phyloP scores from a whole-genome alignment of 2,797 vertebrate species.

The Moxostoma hubbsi region DNA sequence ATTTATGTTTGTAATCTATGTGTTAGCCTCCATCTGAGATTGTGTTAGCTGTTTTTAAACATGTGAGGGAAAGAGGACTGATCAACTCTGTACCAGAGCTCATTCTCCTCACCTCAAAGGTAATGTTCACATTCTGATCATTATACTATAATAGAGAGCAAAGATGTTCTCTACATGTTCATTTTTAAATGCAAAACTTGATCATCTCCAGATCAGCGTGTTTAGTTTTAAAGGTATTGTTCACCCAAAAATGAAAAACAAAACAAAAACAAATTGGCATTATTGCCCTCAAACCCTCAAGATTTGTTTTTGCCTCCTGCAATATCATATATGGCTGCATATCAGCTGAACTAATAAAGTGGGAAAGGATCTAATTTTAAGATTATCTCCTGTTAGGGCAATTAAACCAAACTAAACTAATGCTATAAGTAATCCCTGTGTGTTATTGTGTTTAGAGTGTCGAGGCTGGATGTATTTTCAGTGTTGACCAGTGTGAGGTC shows the following conservation, averaged over 20 bases:
- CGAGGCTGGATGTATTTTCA: conserved; percentile 76
- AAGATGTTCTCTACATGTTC: neutral
- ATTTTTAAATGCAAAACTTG: too few species aligned
- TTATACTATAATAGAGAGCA: neutral
- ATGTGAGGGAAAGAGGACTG: conserved; percentile 78
- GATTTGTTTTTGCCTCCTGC: too few species aligned
- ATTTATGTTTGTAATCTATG: neutral
- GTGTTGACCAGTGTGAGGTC: conserved; percentile 72
- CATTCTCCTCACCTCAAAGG: conserved; percentile 84
- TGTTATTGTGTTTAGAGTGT: conserved; percentile 68
- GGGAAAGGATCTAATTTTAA: too few species aligned
- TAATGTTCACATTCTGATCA: conserved; percentile 59
- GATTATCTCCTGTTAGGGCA: too few species aligned
- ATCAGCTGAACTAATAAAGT: too few species aligned
- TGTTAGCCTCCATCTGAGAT: conserved; percentile 82
- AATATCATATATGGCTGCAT: too few species aligned
- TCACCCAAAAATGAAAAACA: too few species aligned
- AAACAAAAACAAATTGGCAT: too few species aligned
- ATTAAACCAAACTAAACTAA: too few species aligned
- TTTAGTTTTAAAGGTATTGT: too few species aligned
- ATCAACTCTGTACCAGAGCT: conserved; percentile 75
- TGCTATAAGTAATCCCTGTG: neutral
- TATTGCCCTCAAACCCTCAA: too few species aligned
- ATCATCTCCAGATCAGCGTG: too few species aligned
- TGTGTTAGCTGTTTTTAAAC: conserved; percentile 83